These are phyloP conservation scores for Megaceryle torquata DNA, from an alignment of 2,113 vertebrate species.

Conservation along the genomic window DNA sequence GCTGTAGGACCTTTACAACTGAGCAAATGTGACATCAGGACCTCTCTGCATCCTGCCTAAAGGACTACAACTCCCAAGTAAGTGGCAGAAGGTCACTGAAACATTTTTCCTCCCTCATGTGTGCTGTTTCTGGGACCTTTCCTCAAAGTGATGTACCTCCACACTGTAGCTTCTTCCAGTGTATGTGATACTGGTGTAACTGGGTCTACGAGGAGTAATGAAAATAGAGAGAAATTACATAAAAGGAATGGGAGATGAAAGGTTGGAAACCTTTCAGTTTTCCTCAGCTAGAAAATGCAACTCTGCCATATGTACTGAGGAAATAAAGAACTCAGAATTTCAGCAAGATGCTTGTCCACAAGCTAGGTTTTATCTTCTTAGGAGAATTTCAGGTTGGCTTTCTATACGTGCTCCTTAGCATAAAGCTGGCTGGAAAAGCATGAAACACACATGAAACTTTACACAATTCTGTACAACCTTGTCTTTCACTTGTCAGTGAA, in stretches of 20 bases:
- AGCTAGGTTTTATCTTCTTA: neutral
- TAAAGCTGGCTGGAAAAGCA: neutral
- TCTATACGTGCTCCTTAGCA: neutral
- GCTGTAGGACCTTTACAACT: neutral
- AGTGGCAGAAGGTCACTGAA: neutral
- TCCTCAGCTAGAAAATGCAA: neutral
- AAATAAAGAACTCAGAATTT: neutral
- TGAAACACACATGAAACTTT: neutral
- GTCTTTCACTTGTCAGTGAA: neutral
- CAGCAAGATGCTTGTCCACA: neutral
- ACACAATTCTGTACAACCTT: neutral
- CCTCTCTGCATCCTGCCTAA: rapidly evolving
- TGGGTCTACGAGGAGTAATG: neutral
- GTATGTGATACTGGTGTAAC: neutral
- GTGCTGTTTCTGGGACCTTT: neutral
- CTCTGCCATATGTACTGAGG: neutral
- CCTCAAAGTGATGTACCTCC: neutral
- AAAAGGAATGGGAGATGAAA: neutral
- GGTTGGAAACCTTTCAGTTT: neutral
- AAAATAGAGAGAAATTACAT: neutral
- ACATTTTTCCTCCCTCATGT: neutral
- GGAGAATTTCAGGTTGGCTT: neutral
- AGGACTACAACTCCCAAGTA: neutral
- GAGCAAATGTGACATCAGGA: neutral
- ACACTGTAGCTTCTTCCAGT: neutral